phyloP scores from a whole-genome alignment of 2,888 invertebrate genomes.

The Clistopyga incitator region DNA sequence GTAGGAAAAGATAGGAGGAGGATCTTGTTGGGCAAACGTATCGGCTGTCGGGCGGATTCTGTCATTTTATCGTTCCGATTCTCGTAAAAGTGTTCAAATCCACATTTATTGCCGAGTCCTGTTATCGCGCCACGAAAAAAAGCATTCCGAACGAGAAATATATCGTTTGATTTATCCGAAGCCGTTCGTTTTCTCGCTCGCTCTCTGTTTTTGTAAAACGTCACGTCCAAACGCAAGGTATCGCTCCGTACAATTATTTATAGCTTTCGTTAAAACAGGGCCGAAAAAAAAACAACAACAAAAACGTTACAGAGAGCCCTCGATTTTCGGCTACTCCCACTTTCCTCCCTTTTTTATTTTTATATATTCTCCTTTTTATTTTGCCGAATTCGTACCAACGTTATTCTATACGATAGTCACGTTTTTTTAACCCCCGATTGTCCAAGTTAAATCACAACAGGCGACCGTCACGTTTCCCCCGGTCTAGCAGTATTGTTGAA shows the following conservation, averaged over 20 bases:
- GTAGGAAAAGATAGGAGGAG: constrained; percentile 26
- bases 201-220: constrained; percentile 37
- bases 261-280: constrained; percentile 57
- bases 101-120: constrained; percentile 71
- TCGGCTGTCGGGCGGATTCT: constrained; percentile 53
- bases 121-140: constrained; percentile 66
- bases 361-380: constrained; percentile 21
- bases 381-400: constrained; percentile 21
- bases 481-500: constrained; percentile 38
- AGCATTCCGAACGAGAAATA: constrained; percentile 60
- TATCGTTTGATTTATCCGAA: constrained; percentile 73
- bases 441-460: constrained; percentile 60
- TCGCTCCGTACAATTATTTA: constrained; percentile 57
- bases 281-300: no score
- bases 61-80: constrained; percentile 70
- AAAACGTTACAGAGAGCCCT: constrained; percentile 24
- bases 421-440: constrained; percentile 31
- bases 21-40: constrained; percentile 35
- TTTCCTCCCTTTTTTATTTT: neutral
- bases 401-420: constrained; percentile 37
- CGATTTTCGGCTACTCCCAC: constrained; percentile 27
- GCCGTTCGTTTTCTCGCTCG: constrained; percentile 45
- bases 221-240: constrained; percentile 60
- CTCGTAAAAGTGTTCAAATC: constrained; percentile 73
- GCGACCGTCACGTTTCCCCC: constrained; percentile 51